Percentiles rank a stretch among this genome's conserved stretches.
phyloP scores from a whole-genome alignment of 2,888 invertebrate species.

The Eilema caniola region DNA sequence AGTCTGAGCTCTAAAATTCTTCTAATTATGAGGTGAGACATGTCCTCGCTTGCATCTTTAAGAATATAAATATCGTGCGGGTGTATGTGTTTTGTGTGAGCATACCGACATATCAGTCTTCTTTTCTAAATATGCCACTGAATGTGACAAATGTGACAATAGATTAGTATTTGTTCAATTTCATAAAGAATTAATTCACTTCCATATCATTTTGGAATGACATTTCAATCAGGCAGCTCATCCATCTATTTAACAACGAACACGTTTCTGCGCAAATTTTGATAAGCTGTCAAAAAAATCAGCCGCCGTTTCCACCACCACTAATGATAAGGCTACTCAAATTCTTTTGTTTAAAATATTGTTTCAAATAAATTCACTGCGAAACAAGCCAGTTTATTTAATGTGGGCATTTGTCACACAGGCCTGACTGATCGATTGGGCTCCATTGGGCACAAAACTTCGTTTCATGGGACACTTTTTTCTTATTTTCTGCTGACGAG shows the following conservation, averaged over 20 bases:
- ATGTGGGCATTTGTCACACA: constrained; percentile 18
- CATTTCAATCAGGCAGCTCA: neutral
- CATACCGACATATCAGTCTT: neutral
- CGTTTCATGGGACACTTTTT: constrained; percentile 11
- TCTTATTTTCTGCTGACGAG: constrained; percentile 9
- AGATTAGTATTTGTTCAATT: neutral
- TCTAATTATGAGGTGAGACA: no score
- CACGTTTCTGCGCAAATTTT: neutral
- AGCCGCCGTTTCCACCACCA: neutral
- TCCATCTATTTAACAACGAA: neutral
- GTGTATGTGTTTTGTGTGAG: neutral
- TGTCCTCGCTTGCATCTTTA: no score
- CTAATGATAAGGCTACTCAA: constrained; percentile 16
- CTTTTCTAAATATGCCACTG: neutral
- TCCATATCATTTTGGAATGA: neutral
- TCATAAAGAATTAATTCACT: neutral
- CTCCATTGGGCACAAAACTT: constrained; percentile 21
- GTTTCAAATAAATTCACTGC: constrained; percentile 16
- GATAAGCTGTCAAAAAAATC: constrained; percentile 2
- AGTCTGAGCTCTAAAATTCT: neutral
- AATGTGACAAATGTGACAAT: neutral
- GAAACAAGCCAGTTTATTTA: constrained; percentile 17
- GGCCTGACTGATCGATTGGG: constrained; percentile 18
- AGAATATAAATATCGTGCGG: no score
- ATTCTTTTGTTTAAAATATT: constrained; percentile 18